Percentiles rank a stretch among this genome's conserved stretches.
These are phyloP conservation scores for Cephus runcator DNA, from an alignment of 2,888 invertebrate genomes.

Conservation along the genomic window DNA sequence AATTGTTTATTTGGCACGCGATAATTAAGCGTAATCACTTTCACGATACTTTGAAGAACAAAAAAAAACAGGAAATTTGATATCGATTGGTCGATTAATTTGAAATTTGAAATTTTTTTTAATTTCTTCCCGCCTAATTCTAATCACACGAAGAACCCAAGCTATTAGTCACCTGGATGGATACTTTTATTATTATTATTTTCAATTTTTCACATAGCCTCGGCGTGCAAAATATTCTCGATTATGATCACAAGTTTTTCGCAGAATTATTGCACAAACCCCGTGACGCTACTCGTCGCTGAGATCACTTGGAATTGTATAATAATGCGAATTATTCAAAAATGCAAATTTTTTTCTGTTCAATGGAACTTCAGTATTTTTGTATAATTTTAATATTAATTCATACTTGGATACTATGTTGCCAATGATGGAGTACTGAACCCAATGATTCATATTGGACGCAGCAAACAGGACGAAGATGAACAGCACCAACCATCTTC, in stretches of 20 bases:
- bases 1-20: not conserved
- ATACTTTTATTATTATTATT: not conserved
- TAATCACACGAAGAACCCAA: not conserved
- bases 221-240: not conserved
- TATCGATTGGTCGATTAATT: not conserved
- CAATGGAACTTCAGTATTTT: not conserved
- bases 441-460: constrained; percentile 73
- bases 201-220: not conserved
- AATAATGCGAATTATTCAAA: not conserved
- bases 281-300: not conserved
- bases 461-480: constrained; percentile 68
- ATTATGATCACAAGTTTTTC: not conserved
- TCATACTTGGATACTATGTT: constrained; percentile 64
- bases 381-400: constrained; percentile 51
- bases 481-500: constrained; percentile 66
- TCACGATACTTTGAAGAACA: too few species aligned
- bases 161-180: not conserved
- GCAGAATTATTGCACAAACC: not conserved
- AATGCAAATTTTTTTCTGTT: not conserved
- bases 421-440: constrained; percentile 71
- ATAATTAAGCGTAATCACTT: not conserved
- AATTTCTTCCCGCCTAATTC: not conserved
- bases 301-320: not conserved
- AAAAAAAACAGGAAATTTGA: not conserved
- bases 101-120: not conserved